Evolutionary conservation across 2,113 vertebrate genomes (phyloP).

Genomic region (Rutilus rutilus): DNA sequence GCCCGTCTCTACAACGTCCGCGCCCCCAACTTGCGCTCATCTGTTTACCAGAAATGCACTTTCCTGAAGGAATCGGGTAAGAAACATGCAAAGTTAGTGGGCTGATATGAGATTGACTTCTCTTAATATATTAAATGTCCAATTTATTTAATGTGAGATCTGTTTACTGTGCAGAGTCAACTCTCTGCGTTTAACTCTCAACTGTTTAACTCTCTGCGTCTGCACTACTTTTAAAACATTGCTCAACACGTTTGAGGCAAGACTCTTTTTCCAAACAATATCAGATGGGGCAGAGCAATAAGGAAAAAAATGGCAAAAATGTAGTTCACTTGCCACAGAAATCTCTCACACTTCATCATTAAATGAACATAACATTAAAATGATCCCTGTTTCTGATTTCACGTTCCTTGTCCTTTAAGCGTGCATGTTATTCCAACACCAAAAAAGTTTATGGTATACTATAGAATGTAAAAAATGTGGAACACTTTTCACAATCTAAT

Average conservation of each 20-base stretch:
- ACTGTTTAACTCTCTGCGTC: no score
- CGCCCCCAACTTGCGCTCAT: constrained; percentile 80
- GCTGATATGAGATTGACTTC: not conserved
- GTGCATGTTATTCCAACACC: no score
- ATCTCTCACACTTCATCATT: no score
- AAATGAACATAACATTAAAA: no score
- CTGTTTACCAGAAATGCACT: constrained; percentile 87
- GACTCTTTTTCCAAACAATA: not conserved
- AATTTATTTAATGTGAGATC: not conserved
- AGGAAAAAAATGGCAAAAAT: not conserved
- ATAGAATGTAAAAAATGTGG: not conserved
- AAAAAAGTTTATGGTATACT: no score
- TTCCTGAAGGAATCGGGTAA: constrained; percentile 90
- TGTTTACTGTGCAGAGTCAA: not conserved
- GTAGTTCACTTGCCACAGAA: no score
- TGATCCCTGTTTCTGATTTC: no score
- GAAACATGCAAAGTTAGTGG: not conserved
- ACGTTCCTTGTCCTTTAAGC: no score
- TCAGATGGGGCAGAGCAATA: not conserved
- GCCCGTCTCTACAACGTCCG: constrained; percentile 85
- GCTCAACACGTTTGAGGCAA: not conserved
- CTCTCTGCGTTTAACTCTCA: no score
- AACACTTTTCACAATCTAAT: not conserved
- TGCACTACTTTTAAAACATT: not conserved
- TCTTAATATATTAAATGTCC: not conserved